Evolutionary conservation across 2,113 vertebrate genomes (phyloP), one percentile per base, ranked within the genome.

Genomic region (Alosa alosa): DNA sequence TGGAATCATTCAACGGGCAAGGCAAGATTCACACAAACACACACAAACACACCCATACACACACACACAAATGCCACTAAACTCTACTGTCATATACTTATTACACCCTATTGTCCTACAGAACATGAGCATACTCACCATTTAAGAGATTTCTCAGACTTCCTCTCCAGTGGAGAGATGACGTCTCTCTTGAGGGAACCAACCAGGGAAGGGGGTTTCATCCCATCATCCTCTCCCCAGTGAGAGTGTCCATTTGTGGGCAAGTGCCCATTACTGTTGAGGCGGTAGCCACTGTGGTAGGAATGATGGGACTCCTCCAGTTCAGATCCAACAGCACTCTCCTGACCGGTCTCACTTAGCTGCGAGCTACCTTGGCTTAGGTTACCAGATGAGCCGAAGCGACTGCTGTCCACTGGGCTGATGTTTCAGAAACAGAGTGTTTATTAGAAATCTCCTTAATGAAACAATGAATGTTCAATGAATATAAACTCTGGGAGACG

Each of bases 311-410:
- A 95, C 89, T 95, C 97, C 49, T 97, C 97, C 4, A 96, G 93
- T 72, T 96, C 96, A 6, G 94, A 95, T 9, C 91, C 94, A 39
- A 94, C 95, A 60, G 93, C 93, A 82, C 95, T 97, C 88, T 96
- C 97, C 0, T 96, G 97, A 57, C 98, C 98, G 84, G 92, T 93
- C 90, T 99, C 98, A 85, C 98, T 99, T 45, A 97, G 94, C 86
- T 97, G 97, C 89, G 97, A 98, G 92, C 98, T 99, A 84, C 94
- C 96, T 93, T 97, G 97, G 93, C 98, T 99, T 90, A 99, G 94
- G 88, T 98, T 98, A 90, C 97, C 97, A 64, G 98, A 99, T 72
- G 98, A 99, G 82, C 97, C 96, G 45, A 96, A 98, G 88, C 94
- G 96, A 94, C 97, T 99, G 92, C 97, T 98, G 93, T 96, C 96